A percentile compares a stretch with the other conserved stretches of the same genome.
Evolutionary conservation across 37 sponge, comb jelly and placozoan species (phyloP).

Genomic region (Axinella damicornis): DNA sequence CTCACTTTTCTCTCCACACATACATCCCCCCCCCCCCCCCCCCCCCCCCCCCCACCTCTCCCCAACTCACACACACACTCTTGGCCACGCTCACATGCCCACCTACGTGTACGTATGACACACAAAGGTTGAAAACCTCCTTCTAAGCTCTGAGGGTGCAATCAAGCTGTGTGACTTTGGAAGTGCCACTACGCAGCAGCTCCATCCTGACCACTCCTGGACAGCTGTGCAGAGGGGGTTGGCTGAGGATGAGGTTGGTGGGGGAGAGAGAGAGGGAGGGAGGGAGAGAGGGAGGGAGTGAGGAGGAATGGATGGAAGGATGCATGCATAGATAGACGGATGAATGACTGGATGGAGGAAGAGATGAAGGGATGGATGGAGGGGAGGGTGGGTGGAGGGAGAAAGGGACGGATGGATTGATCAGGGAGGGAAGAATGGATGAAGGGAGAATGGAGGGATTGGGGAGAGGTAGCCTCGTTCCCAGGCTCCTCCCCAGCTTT

Average conservation of each 20-base stretch:
- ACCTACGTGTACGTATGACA: background rate
- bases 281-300: background rate
- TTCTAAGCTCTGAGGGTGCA: constrained; percentile 63
- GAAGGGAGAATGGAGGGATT: too few relatives aligned
- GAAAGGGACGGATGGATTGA: too few relatives aligned
- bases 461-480: too few relatives aligned
- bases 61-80: background rate
- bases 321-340: too few relatives aligned
- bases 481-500: too few relatives aligned
- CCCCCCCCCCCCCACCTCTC: background rate
- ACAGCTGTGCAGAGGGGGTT: constrained; percentile 81
- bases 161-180: constrained; percentile 99
- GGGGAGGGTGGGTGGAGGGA: too few relatives aligned
- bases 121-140: constrained; percentile 89
- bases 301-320: background rate
- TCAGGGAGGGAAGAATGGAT: too few relatives aligned
- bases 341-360: too few relatives aligned
- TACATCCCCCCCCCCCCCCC: too few relatives aligned
- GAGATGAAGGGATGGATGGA: too few relatives aligned
- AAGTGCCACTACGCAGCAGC: constrained; percentile 84
- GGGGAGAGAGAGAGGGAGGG: background rate
- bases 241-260: constrained; percentile 89
- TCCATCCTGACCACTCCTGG: constrained; percentile 86
- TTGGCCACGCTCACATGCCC: background rate
- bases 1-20: too few relatives aligned